These are phyloP conservation scores for Bradypodion pumilum DNA, from an alignment of 2,797 vertebrate genomes.

Conservation along the genomic window DNA sequence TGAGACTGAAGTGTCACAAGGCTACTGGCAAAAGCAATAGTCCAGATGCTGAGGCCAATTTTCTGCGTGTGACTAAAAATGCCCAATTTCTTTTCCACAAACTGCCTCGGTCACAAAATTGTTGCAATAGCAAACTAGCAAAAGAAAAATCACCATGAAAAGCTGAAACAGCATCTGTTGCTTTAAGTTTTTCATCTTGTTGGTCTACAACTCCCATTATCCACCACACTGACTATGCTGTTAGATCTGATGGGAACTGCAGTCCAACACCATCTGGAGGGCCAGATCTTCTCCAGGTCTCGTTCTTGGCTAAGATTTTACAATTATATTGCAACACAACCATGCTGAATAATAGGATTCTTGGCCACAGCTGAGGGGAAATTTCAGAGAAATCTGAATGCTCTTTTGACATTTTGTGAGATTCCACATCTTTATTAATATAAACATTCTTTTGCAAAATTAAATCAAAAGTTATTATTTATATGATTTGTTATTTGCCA, in stretches of 20 bases:
- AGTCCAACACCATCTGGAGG: neutral
- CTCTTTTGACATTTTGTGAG: too few species aligned
- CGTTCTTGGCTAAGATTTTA: too few species aligned
- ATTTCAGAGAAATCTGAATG: too few species aligned
- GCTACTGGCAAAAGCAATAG: neutral
- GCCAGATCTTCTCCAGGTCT: neutral
- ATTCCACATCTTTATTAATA: too few species aligned
- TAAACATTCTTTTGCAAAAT: too few species aligned
- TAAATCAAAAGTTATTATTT: too few species aligned
- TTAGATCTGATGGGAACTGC: neutral
- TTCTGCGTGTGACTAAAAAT: neutral
- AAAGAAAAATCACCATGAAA: neutral
- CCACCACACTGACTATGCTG: neutral
- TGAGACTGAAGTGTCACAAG: neutral
- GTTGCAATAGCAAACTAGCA: neutral
- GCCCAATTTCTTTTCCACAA: neutral
- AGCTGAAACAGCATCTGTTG: neutral
- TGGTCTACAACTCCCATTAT: neutral
- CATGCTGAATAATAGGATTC: too few species aligned
- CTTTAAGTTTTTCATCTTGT: neutral
- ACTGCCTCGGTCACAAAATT: neutral
- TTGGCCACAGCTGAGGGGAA: too few species aligned
- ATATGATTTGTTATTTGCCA: too few species aligned
- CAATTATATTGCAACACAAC: too few species aligned
- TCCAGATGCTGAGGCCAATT: neutral